Base-by-base conservation (phyloP, 2,113 vertebrate species). In the Himantopus leucocephalus region DNA sequence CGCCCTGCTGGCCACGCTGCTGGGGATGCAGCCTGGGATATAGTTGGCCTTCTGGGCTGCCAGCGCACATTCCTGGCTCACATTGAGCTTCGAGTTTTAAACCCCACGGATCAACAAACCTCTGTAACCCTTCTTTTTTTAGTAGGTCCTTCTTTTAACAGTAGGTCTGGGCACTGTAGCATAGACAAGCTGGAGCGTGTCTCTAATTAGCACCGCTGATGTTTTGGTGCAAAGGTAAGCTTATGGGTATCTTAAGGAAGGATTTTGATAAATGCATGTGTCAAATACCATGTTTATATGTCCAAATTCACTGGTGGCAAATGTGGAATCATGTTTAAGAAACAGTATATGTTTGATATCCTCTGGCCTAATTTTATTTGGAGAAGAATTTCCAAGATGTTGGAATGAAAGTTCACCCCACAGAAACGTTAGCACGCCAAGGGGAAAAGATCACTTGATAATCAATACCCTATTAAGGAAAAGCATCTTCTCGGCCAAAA, bases 91-190 rank as follows among this genome's bases (percentile, higher is more conserved):
- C 18, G 18, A 45, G 45, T 45, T 45, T 78, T 72, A 68, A 78
- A 50, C 26, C 15, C 29, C 30, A 1, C 10, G 7, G 24, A 58
- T 60, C 0, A 1, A 20, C 24, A 17, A 24, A 30, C 24, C 23
- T 9, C 22, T 12, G 48, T 50, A 13, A 50, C 22, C 16, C 11
- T 66, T n/a, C 39, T 89, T 45, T 50, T 39, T 77, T 45, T 50
- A 29, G 24, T 14, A 62, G 58, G 17, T 53, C 43, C 23, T 35
- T 35, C 35, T 45, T 50, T 39, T 77, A 62, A 34, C 21, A 29
- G 24, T 14, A 62, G 58, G 17, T 53, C 43, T 19, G 26, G 30
- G 37, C 47, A 21, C 48, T 68, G 5, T 22, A 43, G 22, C 37
- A 70, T 18, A 70, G 26, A 26, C 10, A 55, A 53, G 47, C 34